Percentiles rank a stretch among this genome's conserved stretches.
Conservation (phyloP, 2,113 vertebrate genomes). For the Sinocyclocheilus rhinocerous region DNA sequence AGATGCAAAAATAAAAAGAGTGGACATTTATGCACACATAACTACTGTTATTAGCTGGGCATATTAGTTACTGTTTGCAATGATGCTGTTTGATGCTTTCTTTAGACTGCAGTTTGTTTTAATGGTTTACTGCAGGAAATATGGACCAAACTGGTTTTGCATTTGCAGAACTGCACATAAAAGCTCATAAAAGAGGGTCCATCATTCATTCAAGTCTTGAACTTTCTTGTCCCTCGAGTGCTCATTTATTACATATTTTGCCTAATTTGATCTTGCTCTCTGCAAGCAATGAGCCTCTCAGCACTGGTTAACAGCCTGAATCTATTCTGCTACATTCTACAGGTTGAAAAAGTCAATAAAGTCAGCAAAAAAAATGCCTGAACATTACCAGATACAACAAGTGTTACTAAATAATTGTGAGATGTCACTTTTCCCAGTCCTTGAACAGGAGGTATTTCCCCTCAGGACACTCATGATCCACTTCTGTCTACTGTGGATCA, state of each 20-base stretch:
- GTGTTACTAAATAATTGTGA: slow-evolving; percentile 6
- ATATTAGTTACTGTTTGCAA: not conserved
- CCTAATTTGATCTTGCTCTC: not conserved
- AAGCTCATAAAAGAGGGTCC: not conserved
- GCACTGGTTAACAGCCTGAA: not conserved
- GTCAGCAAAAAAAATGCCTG: not conserved
- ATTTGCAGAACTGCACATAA: not conserved
- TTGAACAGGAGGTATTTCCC: slow-evolving; percentile 12
- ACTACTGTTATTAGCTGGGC: slow-evolving; percentile 20
- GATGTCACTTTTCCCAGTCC: not conserved
- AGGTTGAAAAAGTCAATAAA: not conserved
- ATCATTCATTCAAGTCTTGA: not conserved
- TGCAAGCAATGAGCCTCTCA: not conserved
- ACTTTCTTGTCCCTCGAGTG: not conserved
- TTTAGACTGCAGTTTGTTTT: not conserved
- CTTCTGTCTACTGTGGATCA: slow-evolving; percentile 9
- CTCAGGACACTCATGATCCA: not conserved
- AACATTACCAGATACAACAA: not conserved
- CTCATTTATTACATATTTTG: slow-evolving; percentile 18
- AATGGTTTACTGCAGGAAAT: not conserved
- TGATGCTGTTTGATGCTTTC: not conserved
- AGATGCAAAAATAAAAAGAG: slow-evolving; percentile 21
- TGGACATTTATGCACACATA: slow-evolving; percentile 26
- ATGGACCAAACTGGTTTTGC: not conserved
- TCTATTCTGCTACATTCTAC: not conserved